Conservation (phyloP, 1,140 invertebrate genomes). For the Rhyacophila brunnea region DNA sequence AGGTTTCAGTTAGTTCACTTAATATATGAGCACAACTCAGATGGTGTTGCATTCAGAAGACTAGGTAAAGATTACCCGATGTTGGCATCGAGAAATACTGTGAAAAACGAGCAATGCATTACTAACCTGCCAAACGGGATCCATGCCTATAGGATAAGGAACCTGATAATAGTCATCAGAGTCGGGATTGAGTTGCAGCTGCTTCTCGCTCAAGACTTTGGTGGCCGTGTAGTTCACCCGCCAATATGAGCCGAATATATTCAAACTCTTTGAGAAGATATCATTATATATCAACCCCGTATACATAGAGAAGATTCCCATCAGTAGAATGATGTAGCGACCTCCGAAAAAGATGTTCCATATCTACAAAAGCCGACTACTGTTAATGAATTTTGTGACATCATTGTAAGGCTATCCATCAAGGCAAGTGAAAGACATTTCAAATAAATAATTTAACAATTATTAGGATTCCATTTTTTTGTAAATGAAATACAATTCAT, state of each 20-base stretch:
- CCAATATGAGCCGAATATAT: conserved; percentile 96
- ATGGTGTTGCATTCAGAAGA: too few relatives aligned
- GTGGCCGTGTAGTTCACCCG: conserved; percentile 56
- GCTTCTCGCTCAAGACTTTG: conserved; percentile 53
- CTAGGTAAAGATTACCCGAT: too few relatives aligned
- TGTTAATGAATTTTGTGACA: too few relatives aligned
- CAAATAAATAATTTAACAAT: too few relatives aligned
- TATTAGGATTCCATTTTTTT: too few relatives aligned
- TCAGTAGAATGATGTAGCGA: conserved; percentile 96
- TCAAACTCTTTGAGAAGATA: conserved; percentile 94
- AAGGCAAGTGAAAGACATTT: too few relatives aligned
- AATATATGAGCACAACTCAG: too few relatives aligned
- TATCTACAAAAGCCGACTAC: too few relatives aligned
- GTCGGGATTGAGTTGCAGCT: conserved; percentile 68
- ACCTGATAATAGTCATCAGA: conserved; percentile 56
- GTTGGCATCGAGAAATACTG: too few relatives aligned
- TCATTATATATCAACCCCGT: conserved; percentile 99
- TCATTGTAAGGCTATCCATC: too few relatives aligned
- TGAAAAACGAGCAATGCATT: not conserved
- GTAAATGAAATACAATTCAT: too few relatives aligned
- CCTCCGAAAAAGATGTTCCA: conserved; percentile 98
- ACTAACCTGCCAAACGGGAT: conserved; percentile 95
- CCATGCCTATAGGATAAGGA: conserved; percentile 88
- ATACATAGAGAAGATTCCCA: conserved; percentile 98
- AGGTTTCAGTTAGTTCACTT: too few relatives aligned